phyloP scores from a whole-genome alignment of 1,140 invertebrate genomes.

The Hyles euphorbiae region DNA sequence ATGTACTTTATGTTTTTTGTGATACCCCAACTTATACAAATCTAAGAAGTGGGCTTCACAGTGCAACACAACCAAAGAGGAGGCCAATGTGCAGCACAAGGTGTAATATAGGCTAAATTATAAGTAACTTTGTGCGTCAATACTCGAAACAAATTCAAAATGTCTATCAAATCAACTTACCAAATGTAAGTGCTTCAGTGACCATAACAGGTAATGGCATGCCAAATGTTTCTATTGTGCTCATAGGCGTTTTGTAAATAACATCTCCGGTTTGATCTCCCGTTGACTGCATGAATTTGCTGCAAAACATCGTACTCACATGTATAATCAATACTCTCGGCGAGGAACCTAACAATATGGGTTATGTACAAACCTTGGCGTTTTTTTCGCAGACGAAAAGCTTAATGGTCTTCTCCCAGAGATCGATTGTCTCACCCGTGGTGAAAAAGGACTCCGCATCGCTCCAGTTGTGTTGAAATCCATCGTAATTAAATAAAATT shows the following conservation, averaged over 20 bases:
- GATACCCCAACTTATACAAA: no score
- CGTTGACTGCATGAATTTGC: slow-evolving; percentile 41
- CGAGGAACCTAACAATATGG: slow-evolving; percentile 21
- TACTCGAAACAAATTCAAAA: slow-evolving; percentile 9
- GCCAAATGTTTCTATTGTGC: slow-evolving; percentile 85
- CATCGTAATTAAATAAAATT: slow-evolving; percentile 37
- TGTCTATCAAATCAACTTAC: slow-evolving; percentile 72
- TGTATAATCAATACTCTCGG: slow-evolving; percentile 6
- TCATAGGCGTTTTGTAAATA: slow-evolving; percentile 80
- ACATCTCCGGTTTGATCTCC: slow-evolving; percentile 76
- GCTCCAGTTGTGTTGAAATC: slow-evolving; percentile 66
- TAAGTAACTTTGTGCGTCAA: no score
- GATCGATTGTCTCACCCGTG: slow-evolving; percentile 64
- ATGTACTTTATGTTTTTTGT: no score
- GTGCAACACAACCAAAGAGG: no score
- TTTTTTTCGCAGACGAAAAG: slow-evolving; percentile 61
- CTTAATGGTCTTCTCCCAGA: slow-evolving; percentile 57
- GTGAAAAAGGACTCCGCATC: slow-evolving; percentile 72
- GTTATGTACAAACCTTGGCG: slow-evolving; percentile 54
- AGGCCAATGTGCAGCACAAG: no score
- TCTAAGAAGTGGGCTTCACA: no score
- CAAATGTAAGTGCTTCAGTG: slow-evolving; percentile 90
- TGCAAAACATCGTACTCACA: slow-evolving; percentile 15
- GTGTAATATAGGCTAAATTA: no score
- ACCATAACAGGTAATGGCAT: slow-evolving; percentile 88